phyloP scores from a whole-genome alignment of 2,797 vertebrate species.

The Takifugu rubripes region DNA sequence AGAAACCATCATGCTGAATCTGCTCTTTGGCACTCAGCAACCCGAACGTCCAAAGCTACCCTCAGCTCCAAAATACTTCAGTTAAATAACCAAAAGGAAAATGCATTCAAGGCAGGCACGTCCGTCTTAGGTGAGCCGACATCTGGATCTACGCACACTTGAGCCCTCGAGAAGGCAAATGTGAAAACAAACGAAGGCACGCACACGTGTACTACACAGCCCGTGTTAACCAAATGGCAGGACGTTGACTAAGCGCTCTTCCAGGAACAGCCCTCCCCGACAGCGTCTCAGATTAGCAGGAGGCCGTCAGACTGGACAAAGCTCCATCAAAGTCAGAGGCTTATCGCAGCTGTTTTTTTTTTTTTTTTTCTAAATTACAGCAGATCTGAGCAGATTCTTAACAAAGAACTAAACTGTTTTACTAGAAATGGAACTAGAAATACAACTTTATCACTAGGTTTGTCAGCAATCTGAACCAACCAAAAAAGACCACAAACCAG shows the following conservation, averaged over 20 bases:
- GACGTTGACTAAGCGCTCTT: constrained; percentile 60
- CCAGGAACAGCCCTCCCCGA: constrained; percentile 55
- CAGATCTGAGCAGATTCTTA: too few species aligned
- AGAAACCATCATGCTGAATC: background rate
- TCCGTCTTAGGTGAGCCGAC: constrained; percentile 28
- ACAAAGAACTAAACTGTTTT: constrained; percentile 14
- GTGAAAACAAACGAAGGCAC: constrained; percentile 31
- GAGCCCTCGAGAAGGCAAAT: constrained; percentile 36
- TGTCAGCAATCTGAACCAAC: too few species aligned
- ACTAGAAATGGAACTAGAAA: background rate
- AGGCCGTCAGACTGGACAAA: constrained; percentile 16
- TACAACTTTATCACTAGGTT: constrained; percentile 1
- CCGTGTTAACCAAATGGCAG: constrained; percentile 45
- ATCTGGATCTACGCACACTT: constrained; percentile 43
- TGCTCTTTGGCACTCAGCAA: background rate
- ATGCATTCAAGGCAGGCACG: constrained; percentile 25
- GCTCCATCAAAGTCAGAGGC: too few species aligned
- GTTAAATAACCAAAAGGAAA: constrained; percentile 39
- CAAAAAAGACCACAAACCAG: background rate
- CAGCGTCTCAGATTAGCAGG: constrained; percentile 43
- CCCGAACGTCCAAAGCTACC: background rate
- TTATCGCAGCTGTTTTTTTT: too few species aligned
- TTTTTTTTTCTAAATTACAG: too few species aligned
- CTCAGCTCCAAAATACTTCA: constrained; percentile 21
- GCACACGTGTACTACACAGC: constrained; percentile 10